Conservation (phyloP, 1,140 invertebrate genomes). For the Meloidogyne hapla region DNA sequence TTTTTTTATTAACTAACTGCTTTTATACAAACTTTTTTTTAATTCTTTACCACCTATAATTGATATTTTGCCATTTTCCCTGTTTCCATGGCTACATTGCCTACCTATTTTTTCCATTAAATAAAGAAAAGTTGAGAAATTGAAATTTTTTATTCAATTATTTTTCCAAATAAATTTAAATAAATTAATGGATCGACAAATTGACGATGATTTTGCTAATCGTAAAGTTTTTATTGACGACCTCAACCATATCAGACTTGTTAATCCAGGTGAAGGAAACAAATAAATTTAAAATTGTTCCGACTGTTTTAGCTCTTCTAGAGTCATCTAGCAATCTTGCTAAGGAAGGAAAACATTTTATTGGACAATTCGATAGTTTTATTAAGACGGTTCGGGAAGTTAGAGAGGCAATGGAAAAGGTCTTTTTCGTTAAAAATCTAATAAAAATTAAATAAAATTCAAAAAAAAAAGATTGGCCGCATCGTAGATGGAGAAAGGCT, state of each 20-base stretch:
- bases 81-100: neutral
- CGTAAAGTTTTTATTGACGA: conserved; percentile 28
- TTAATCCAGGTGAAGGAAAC: conserved; percentile 12
- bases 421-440: neutral
- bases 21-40: neutral
- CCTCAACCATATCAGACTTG: conserved; percentile 22
- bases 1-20: too few relatives aligned
- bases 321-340: conserved; percentile 16
- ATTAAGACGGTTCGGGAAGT: conserved; percentile 13
- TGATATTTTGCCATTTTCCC: neutral
- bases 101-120: neutral
- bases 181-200: conserved; percentile 16
- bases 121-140: neutral
- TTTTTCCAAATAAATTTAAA: neutral
- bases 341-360: conserved; percentile 16
- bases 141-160: neutral
- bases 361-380: conserved; percentile 15
- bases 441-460: too few relatives aligned
- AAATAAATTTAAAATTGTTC: neutral
- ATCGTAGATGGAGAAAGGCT: conserved; percentile 15
- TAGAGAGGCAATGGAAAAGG: conserved; percentile 26
- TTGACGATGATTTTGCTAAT: neutral
- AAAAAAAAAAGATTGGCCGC: conserved; percentile 6
- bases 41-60: neutral
- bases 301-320: conserved; percentile 6